Conservation (phyloP, 2,888 invertebrate genomes). For the Aplocera efformata region DNA sequence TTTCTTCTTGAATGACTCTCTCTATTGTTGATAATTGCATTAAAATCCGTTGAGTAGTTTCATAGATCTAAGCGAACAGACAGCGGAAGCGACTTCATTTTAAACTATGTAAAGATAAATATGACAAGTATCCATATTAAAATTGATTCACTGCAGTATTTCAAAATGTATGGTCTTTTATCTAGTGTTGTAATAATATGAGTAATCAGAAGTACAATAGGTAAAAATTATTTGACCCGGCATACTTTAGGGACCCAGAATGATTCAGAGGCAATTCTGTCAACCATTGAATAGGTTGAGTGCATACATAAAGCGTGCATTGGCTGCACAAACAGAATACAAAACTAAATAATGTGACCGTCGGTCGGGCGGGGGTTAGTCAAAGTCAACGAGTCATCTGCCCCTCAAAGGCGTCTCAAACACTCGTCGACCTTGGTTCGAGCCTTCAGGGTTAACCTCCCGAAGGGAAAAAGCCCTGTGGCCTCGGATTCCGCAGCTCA, state of each 20-base stretch:
- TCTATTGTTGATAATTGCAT: too few relatives aligned
- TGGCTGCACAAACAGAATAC: constrained; percentile 49
- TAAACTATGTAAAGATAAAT: too few relatives aligned
- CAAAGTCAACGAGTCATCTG: constrained; percentile 67
- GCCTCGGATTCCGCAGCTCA: constrained; percentile 53
- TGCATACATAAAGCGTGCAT: constrained; percentile 56
- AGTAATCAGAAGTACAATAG: too few relatives aligned
- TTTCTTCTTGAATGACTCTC: too few relatives aligned
- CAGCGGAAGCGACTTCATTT: too few relatives aligned
- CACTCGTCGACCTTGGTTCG: constrained; percentile 62
- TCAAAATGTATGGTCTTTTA: too few relatives aligned
- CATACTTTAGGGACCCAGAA: constrained; percentile 7
- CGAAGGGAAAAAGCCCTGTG: constrained; percentile 54
- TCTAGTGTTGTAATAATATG: too few relatives aligned
- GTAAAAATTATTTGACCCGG: neutral
- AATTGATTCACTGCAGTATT: too few relatives aligned
- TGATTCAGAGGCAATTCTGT: constrained; percentile 12
- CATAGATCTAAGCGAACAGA: too few relatives aligned
- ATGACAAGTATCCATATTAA: too few relatives aligned
- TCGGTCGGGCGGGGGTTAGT: constrained; percentile 59
- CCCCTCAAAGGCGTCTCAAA: constrained; percentile 58
- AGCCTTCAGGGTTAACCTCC: constrained; percentile 62
- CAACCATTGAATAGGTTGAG: constrained; percentile 21
- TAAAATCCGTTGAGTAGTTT: too few relatives aligned
- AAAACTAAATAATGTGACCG: constrained; percentile 46